Evolutionary conservation across 2,888 invertebrate species (phyloP), one percentile per base, ranked within the genome.

Genomic region (Lypha dubia): DNA sequence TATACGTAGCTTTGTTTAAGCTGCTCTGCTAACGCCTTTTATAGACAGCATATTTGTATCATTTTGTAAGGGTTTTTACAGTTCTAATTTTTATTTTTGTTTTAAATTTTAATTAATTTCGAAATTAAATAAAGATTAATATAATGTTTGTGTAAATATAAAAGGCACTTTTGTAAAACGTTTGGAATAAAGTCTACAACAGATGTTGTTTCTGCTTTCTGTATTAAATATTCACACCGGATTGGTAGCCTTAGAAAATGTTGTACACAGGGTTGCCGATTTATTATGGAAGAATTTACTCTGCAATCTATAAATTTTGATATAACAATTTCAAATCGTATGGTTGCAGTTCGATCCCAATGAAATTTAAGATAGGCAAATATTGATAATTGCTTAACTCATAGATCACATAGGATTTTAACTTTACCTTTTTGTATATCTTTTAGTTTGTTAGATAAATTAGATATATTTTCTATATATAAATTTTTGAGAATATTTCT

Each of bases 121-220:
- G 15, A 38, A 41, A 51, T 58, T 63, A 46, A 13, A 35, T 15
- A 28, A 58, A 58, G 44, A 6, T 46, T 56, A 35, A 63, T 35
- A 65, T 5, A 32, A 53, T 46, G 53, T 56, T 71, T 63, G 9
- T 46, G 8, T 13, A 46, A 63, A 35, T 70, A 24, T 74, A 22
- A 68, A 79, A 83, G 83, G 83, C 83, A 83, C 77, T 79, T 74
- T 8, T 24, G 49, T 67, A 58, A 32, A 74, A 70, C 24, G 20
- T 56, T 28, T 28, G 3, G 5, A 4, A 28, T 28, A 28, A 4
- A 28, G 51, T 49, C 44, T 15, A 11, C 41, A 38, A 38, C 41
- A 15, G 41, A 41, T 41, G 41, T 62, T 49, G 58, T 44, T 68
- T 58, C 60, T 68, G 68, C 22, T 58, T 68, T 15, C 32, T 32